These are phyloP conservation scores for Heliconius charithonia DNA, from an alignment of 2,888 invertebrate species.

Conservation along the genomic window DNA sequence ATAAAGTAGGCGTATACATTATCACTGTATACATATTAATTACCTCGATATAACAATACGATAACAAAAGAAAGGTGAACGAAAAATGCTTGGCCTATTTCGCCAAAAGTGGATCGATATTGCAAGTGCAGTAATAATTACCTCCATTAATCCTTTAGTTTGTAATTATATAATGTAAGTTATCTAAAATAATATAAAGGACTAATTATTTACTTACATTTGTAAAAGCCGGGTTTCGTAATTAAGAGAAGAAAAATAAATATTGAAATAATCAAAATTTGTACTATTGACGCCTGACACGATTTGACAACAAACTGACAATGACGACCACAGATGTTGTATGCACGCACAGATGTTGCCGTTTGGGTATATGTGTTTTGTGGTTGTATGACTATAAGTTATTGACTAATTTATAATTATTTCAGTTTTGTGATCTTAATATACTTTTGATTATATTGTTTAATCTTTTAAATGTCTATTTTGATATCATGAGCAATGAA, in stretches of 20 bases:
- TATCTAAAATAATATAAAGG: not conserved
- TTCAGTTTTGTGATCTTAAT: too few species aligned
- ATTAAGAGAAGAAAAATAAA: slow-evolving; percentile 31
- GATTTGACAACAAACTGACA: slow-evolving; percentile 35
- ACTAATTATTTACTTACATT: slow-evolving; percentile 25
- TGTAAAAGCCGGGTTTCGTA: slow-evolving; percentile 33
- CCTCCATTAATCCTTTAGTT: not conserved
- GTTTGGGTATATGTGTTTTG: too few species aligned
- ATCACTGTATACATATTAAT: slow-evolving; percentile 29
- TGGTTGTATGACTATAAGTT: too few species aligned
- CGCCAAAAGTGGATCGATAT: slow-evolving; percentile 50
- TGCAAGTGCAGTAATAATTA: slow-evolving; percentile 45
- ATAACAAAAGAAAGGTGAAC: slow-evolving; percentile 44
- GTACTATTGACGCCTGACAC: slow-evolving; percentile 35
- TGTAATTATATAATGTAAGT: not conserved
- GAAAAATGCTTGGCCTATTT: slow-evolving; percentile 45
- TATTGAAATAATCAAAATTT: slow-evolving; percentile 37
- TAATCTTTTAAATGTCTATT: too few species aligned
- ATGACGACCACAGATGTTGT: not conserved
- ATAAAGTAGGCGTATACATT: slow-evolving; percentile 36
- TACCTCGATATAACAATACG: slow-evolving; percentile 30
- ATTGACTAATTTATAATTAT: too few species aligned
- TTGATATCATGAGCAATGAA: too few species aligned
- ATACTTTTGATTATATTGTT: too few species aligned
- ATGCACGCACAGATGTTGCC: too few species aligned